These are phyloP conservation scores for Callimorpha dominula DNA, from an alignment of 2,888 invertebrate genomes.

Conservation along the genomic window DNA sequence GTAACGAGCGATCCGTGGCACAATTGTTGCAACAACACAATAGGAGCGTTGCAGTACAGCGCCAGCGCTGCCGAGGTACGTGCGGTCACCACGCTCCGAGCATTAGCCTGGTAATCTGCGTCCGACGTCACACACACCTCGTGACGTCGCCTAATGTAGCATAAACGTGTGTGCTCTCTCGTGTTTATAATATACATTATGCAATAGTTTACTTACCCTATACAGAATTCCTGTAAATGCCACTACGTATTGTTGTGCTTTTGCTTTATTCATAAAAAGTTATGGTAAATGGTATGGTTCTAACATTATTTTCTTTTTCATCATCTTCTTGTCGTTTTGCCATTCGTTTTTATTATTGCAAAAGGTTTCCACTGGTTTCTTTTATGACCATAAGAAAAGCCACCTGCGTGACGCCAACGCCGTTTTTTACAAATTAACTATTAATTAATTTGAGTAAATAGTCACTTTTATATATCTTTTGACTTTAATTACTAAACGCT, in stretches of 20 bases:
- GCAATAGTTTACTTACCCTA: neutral
- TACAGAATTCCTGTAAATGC: neutral
- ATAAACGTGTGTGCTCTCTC: constrained; percentile 3
- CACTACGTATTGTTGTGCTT: no score
- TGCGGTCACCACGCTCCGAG: constrained; percentile 7
- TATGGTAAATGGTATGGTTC: no score
- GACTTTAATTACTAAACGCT: neutral
- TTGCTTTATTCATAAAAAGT: no score
- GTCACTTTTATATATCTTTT: neutral
- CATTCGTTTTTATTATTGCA: no score
- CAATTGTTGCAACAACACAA: constrained; percentile 27
- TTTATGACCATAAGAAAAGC: no score
- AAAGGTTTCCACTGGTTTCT: no score
- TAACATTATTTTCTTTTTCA: no score
- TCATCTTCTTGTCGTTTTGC: no score
- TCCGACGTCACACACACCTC: constrained; percentile 5
- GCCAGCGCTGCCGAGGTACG: constrained; percentile 2
- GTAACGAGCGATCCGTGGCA: constrained; percentile 26
- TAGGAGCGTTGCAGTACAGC: constrained; percentile 1
- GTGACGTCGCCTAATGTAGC: neutral
- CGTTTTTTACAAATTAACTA: no score
- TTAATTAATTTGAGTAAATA: no score
- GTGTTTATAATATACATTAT: neutral
- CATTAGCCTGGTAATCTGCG: constrained; percentile 14
- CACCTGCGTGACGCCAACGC: no score